Percentiles rank a stretch among this genome's conserved stretches.
These are phyloP conservation scores for Blennius ocellaris DNA, from an alignment of 2,113 vertebrate species.

Conservation along the genomic window DNA sequence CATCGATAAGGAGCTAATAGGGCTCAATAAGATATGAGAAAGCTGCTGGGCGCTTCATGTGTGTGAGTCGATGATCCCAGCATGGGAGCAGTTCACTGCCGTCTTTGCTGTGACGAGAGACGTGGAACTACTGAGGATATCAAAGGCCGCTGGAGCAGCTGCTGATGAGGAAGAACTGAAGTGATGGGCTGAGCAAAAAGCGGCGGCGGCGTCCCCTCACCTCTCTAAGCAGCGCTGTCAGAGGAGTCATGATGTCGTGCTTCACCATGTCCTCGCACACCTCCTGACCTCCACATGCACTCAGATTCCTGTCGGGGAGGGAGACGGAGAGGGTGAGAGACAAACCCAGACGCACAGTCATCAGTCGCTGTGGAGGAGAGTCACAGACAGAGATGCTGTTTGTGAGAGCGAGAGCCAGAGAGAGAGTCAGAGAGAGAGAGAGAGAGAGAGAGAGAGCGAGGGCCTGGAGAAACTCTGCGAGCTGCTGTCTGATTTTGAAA, in stretches of 20 bases:
- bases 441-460: no score
- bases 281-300: constrained; percentile 94
- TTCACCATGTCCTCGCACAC: constrained; percentile 97
- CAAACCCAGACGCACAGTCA: constrained; percentile 36
- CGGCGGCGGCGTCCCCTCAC: constrained; percentile 74
- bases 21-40: no score
- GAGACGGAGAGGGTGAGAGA: not conserved
- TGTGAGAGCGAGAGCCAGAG: no score
- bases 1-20: no score
- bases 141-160: constrained; percentile 2
- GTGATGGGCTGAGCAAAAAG: constrained; percentile 46
- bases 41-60: not conserved
- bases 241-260: constrained; percentile 93
- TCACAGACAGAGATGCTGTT: not conserved
- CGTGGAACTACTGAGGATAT: constrained; percentile 2
- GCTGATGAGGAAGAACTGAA: constrained; percentile 48
- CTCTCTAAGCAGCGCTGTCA: constrained; percentile 92
- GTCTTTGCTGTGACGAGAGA: constrained; percentile 7
- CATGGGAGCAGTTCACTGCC: not conserved
- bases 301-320: constrained; percentile 88
- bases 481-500: constrained; percentile 2
- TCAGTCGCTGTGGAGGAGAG: not conserved
- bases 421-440: no score
- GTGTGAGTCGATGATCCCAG: not conserved
- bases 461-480: not conserved